These are phyloP conservation scores for Sericinus montela DNA, from an alignment of 2,888 invertebrate species.

Conservation along the genomic window DNA sequence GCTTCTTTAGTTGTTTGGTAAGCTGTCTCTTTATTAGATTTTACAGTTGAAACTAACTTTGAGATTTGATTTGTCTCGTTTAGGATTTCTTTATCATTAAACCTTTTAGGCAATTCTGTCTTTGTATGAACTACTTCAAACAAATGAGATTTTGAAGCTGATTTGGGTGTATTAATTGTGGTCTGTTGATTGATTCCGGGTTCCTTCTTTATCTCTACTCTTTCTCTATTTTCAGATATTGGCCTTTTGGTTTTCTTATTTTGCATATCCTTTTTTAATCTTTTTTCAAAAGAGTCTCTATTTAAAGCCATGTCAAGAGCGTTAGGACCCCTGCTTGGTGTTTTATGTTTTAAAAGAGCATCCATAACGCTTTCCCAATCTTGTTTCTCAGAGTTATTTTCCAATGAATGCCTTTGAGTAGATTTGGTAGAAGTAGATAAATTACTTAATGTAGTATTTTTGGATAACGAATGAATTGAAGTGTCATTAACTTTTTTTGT, in stretches of 20 bases:
- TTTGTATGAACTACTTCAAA: not conserved
- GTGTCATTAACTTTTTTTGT: conserved; percentile 10
- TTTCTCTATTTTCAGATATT: conserved; percentile 1
- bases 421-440: not conserved
- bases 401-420: not conserved
- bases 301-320: conserved; percentile 54
- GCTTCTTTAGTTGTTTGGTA: not conserved
- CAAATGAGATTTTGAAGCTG: not conserved
- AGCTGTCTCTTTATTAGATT: not conserved
- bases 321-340: conserved; percentile 56
- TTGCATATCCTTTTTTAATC: conserved; percentile 28
- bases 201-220: not conserved
- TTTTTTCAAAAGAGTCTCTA: conserved; percentile 39
- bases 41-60: not conserved
- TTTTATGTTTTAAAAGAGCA: conserved; percentile 56
- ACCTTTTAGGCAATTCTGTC: not conserved
- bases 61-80: not conserved
- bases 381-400: conserved; percentile 21
- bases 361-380: conserved; percentile 65
- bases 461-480: not conserved
- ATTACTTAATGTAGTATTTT: conserved; percentile 19
- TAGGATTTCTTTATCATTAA: not conserved
- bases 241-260: conserved; percentile 28
- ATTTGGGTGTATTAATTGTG: not conserved
- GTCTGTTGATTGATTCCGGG: not conserved